phyloP scores from a whole-genome alignment of 2,888 invertebrate genomes.

The Diarsia brunnea region DNA sequence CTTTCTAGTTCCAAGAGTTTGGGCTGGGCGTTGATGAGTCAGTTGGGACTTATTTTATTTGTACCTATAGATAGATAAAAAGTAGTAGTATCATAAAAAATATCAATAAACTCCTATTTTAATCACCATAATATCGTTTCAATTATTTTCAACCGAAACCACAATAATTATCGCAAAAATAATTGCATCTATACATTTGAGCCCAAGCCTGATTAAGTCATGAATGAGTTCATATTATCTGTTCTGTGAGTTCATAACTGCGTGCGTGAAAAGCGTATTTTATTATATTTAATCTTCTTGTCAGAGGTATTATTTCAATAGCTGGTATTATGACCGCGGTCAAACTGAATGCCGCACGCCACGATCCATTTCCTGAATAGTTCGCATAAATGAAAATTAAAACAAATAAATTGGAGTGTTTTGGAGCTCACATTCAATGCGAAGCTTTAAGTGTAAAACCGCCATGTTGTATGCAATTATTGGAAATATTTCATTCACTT shows the following conservation, averaged over 20 bases:
- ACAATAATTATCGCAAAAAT: neutral
- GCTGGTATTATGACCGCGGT: conserved; percentile 18
- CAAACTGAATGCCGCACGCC: neutral
- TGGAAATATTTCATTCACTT: conserved; percentile 48
- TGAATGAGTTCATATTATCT: too few relatives aligned
- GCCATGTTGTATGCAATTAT: conserved; percentile 28
- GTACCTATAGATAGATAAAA: too few relatives aligned
- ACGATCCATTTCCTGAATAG: conserved; percentile 30
- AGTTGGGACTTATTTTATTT: too few relatives aligned
- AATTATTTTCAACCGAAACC: neutral
- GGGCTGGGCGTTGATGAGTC: too few relatives aligned
- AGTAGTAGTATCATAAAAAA: neutral
- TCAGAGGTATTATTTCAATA: conserved; percentile 41
- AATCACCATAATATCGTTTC: neutral
- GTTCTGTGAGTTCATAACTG: neutral
- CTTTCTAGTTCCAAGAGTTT: too few relatives aligned
- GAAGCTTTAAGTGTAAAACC: conserved; percentile 34
- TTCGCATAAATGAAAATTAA: conserved; percentile 15
- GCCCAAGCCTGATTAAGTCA: conserved; percentile 8
- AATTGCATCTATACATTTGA: neutral
- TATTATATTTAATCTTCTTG: conserved; percentile 45
- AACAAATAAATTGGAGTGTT: conserved; percentile 33
- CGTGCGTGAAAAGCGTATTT: conserved; percentile 34
- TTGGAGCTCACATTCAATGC: conserved; percentile 16
- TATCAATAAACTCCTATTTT: neutral